phyloP scores from a whole-genome alignment of 2,888 invertebrate genomes.

The Leucoma salicis region DNA sequence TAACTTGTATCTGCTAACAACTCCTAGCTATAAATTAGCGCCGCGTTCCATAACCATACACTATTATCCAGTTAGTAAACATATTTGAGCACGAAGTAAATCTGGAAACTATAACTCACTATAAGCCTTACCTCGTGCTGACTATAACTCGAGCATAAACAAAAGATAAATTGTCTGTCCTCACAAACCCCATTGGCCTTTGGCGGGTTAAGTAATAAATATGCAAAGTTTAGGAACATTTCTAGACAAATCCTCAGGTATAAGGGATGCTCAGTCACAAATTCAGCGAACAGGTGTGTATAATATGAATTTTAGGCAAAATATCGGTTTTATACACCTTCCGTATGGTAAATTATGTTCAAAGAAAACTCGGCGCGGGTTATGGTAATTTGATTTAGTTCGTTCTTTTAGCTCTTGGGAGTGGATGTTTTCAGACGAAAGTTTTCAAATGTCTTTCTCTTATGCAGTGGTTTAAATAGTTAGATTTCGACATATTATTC shows the following conservation, averaged over 20 bases:
- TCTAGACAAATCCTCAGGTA: conserved; percentile 66
- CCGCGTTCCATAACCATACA: conserved; percentile 26
- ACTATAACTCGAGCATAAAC: conserved; percentile 41
- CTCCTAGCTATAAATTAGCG: conserved; percentile 19
- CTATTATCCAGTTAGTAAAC: conserved; percentile 39
- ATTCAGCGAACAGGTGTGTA: conserved; percentile 61
- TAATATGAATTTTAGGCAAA: conserved; percentile 66
- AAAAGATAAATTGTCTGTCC: conserved; percentile 45
- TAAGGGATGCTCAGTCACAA: conserved; percentile 58
- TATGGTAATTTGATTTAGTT: conserved; percentile 20
- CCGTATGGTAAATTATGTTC: conserved; percentile 31
- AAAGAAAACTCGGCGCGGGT: conserved; percentile 21
- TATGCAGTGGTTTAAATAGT: too few relatives aligned
- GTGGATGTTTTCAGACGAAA: too few relatives aligned
- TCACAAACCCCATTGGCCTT: conserved; percentile 40
- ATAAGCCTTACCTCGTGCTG: conserved; percentile 42
- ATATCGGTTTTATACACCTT: conserved; percentile 46
- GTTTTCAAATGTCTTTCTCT: too few relatives aligned
- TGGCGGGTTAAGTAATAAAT: conserved; percentile 64
- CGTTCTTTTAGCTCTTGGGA: too few relatives aligned
- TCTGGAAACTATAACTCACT: conserved; percentile 44
- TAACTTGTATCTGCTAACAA: too few relatives aligned
- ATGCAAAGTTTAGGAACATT: conserved; percentile 69
- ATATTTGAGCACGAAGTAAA: conserved; percentile 36
- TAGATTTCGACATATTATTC: too few relatives aligned